Percentiles rank a stretch among this genome's conserved stretches.
These are phyloP conservation scores for Aplocera efformata DNA, from an alignment of 2,888 invertebrate species.

Conservation along the genomic window DNA sequence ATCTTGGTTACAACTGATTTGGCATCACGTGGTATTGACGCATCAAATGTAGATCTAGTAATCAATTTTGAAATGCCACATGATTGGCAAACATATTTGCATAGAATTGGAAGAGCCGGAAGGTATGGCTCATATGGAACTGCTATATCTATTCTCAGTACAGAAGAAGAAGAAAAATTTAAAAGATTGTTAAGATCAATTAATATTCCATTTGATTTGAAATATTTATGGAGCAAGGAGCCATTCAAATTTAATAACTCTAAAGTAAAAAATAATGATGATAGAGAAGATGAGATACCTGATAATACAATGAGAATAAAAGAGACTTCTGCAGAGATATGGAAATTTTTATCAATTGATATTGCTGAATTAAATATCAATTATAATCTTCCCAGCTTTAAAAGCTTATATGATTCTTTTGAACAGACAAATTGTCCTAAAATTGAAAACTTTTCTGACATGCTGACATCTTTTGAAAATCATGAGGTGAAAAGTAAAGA, in stretches of 20 bases:
- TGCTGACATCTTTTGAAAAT: conserved; percentile 12
- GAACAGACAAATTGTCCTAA: conserved; percentile 7
- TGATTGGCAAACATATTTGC: conserved; percentile 91
- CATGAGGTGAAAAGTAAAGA: conserved; percentile 16
- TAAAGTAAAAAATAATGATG: conserved; percentile 1
- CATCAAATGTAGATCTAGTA: conserved; percentile 94
- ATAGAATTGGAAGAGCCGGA: conserved; percentile 97
- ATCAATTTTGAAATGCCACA: conserved; percentile 94
- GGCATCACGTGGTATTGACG: conserved; percentile 96
- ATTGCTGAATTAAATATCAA: conserved; percentile 13
- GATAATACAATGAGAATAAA: conserved; percentile 8
- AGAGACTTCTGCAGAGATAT: conserved; percentile 31
- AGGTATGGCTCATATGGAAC: conserved; percentile 93
- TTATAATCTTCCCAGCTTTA: conserved; percentile 7
- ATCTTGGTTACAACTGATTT: conserved; percentile 95
- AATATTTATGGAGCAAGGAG: conserved; percentile 48
- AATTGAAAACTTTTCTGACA: conserved; percentile 15
- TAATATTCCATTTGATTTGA: conserved; percentile 57
- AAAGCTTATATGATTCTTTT: conserved; percentile 19
- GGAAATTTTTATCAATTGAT: conserved; percentile 37
- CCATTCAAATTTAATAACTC: conserved; percentile 15
- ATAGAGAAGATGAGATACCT: background rate
- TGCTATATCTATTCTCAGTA: conserved; percentile 86
- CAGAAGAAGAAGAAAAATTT: conserved; percentile 83
- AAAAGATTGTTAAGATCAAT: conserved; percentile 78